These are phyloP conservation scores for Sinopyrophorus schimmeli DNA, from an alignment of 2,888 invertebrate genomes.

Conservation along the genomic window DNA sequence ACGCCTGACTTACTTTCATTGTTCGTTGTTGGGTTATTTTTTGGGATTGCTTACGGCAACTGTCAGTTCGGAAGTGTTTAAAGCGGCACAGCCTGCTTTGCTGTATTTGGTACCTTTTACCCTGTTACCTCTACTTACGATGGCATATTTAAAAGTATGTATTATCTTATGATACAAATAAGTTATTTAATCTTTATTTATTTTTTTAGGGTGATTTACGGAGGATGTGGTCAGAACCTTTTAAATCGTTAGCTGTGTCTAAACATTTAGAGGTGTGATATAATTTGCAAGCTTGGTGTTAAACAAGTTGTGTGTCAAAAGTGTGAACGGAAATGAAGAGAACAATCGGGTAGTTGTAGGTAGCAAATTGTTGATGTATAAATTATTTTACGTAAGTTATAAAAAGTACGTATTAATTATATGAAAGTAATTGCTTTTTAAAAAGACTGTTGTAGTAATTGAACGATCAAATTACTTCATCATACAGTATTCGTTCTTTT, in stretches of 20 bases:
- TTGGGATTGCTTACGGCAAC: conserved; percentile 95
- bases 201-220: conserved; percentile 84
- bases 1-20: conserved; percentile 93
- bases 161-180: not conserved
- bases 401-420: conserved; percentile 23
- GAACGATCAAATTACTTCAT: too few relatives aligned
- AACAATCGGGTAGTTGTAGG: conserved; percentile 21
- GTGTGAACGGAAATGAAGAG: conserved; percentile 3
- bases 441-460: too few relatives aligned
- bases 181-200: not conserved
- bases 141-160: conserved; percentile 95
- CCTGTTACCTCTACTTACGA: conserved; percentile 90
- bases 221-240: conserved; percentile 98
- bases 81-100: conserved; percentile 96
- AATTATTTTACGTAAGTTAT: conserved; percentile 30
- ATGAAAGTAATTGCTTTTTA: too few relatives aligned
- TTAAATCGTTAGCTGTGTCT: conserved; percentile 79
- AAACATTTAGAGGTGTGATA: conserved; percentile 82
- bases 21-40: conserved; percentile 95
- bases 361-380: conserved; percentile 31
- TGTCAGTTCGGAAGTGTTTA: conserved; percentile 96
- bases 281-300: conserved; percentile 36
- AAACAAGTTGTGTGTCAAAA: conserved; percentile 7
- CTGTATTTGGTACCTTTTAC: conserved; percentile 98
- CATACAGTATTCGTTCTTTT: too few relatives aligned